phyloP scores from a whole-genome alignment of 2,797 vertebrate species.

The Catostomus latipinnis region DNA sequence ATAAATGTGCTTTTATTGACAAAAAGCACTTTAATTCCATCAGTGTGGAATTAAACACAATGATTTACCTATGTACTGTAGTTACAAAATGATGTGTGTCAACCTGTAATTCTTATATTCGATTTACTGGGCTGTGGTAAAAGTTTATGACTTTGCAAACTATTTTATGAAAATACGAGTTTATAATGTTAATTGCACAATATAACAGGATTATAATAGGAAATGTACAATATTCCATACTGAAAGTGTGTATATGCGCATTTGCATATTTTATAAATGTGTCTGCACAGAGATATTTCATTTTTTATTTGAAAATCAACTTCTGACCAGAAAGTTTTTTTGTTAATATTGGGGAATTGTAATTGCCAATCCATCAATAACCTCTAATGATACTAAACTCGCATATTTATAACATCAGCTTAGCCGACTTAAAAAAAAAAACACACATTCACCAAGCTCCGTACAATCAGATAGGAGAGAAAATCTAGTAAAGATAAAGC shows the following conservation, averaged over 20 bases:
- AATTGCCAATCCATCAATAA: background rate
- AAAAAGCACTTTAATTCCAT: background rate
- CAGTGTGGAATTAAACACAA: background rate
- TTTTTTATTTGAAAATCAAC: background rate
- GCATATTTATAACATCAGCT: background rate
- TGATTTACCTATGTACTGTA: background rate
- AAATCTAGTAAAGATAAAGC: conserved; percentile 18
- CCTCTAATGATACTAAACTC: background rate
- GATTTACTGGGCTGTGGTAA: background rate
- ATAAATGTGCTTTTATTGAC: background rate
- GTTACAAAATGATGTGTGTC: background rate
- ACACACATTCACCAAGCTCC: background rate
- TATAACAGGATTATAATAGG: background rate
- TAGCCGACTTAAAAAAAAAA: background rate
- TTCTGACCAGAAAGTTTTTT: background rate
- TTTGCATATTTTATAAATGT: background rate
- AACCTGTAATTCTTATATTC: background rate
- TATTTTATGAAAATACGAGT: background rate
- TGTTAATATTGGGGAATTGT: background rate
- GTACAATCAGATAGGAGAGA: background rate
- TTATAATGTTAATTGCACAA: background rate
- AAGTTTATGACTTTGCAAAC: background rate
- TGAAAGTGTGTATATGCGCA: background rate
- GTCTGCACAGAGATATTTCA: conserved; percentile 11
- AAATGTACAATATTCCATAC: background rate